Conservation (phyloP, 2,797 vertebrate genomes). For the Micropoecilia bifurca region DNA sequence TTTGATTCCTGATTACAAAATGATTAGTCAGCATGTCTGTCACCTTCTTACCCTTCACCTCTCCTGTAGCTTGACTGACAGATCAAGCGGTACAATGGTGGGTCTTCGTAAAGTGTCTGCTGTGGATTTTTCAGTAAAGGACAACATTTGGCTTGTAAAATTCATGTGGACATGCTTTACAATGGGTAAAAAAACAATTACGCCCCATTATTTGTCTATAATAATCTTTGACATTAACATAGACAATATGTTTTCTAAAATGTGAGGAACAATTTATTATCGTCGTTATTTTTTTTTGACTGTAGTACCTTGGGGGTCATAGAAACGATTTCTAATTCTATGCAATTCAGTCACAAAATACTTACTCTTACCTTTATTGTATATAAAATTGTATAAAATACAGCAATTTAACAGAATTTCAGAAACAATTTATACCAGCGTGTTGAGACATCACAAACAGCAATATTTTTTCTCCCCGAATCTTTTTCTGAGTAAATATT, state of each 20-base stretch:
- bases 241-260: background rate
- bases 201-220: background rate
- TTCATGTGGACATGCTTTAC: background rate
- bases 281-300: background rate
- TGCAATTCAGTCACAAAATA: background rate
- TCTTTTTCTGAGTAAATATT: slow-evolving; percentile 5
- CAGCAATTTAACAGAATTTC: background rate
- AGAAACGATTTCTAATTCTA: background rate
- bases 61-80: slow-evolving; percentile 76
- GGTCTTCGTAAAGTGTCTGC: slow-evolving; percentile 62
- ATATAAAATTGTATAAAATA: background rate
- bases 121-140: slow-evolving; percentile 17
- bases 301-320: background rate
- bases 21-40: slow-evolving; percentile 83
- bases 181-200: background rate
- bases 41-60: slow-evolving; percentile 79
- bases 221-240: slow-evolving; percentile 4
- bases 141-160: slow-evolving; percentile 7
- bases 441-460: background rate
- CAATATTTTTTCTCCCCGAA: background rate
- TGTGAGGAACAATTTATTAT: background rate
- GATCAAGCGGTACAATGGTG: slow-evolving; percentile 69
- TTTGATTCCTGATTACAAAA: slow-evolving; percentile 91
- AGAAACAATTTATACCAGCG: background rate
- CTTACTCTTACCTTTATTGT: background rate